Evolutionary conservation across 1,140 invertebrate species (phyloP).

Genomic region (Geopemphigus sp.): DNA sequence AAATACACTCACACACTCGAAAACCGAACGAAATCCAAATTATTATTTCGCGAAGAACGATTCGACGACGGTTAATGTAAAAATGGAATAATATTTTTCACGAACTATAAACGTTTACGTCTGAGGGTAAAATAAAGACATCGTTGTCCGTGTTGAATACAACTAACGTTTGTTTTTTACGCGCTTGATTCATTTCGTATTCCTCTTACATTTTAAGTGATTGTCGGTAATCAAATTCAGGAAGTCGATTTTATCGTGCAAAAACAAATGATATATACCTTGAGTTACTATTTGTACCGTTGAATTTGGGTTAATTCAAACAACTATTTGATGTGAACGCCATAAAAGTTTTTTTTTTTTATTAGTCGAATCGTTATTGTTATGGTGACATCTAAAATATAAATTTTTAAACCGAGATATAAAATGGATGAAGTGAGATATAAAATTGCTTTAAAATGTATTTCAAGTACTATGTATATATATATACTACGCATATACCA

Average conservation of each 20-base stretch:
- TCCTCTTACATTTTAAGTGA: constrained; percentile 23
- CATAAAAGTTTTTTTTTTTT: constrained; percentile 6
- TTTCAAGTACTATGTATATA: background rate
- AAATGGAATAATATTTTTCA: background rate
- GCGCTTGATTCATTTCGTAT: constrained; percentile 11
- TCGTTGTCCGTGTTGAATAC: background rate
- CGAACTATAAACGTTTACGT: background rate
- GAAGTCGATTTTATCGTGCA: background rate
- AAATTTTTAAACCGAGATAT: background rate
- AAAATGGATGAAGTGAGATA: background rate
- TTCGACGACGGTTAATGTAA: background rate
- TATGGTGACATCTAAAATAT: background rate
- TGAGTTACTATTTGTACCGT: background rate
- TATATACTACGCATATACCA: no score
- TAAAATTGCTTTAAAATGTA: background rate
- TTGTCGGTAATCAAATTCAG: constrained; percentile 19
- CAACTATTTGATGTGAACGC: constrained; percentile 1
- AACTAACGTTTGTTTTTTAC: background rate
- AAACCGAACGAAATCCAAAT: background rate
- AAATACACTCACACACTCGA: background rate
- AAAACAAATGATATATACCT: constrained; percentile 16
- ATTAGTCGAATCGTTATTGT: background rate
- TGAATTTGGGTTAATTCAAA: constrained; percentile 7
- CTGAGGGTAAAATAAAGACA: background rate
- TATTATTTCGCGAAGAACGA: background rate